A percentile compares a stretch with the other conserved stretches of the same genome.
Evolutionary conservation across 2,797 vertebrate species (phyloP).

Genomic region (Cryptoblepharus egeriae): DNA sequence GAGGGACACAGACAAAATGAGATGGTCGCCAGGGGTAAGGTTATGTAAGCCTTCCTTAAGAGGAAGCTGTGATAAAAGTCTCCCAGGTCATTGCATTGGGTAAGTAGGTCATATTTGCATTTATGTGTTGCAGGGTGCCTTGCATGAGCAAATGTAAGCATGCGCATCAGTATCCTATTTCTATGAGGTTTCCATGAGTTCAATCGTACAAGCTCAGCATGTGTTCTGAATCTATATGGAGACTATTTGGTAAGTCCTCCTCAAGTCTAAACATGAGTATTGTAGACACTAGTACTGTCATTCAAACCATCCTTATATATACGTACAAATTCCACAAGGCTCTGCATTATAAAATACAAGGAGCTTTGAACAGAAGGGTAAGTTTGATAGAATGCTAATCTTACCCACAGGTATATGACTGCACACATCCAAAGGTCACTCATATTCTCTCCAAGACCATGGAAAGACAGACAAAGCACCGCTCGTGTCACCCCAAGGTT

Average conservation of each 20-base stretch:
- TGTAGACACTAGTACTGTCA: neutral
- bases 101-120: neutral
- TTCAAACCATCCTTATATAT: neutral
- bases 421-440: neutral
- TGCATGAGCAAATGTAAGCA: neutral
- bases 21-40: fast-evolving
- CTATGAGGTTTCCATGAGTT: neutral
- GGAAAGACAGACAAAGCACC: neutral
- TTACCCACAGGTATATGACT: neutral
- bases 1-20: neutral
- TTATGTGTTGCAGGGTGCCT: neutral
- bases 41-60: constrained; percentile 30
- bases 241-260: neutral
- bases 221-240: neutral
- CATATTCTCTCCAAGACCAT: neutral
- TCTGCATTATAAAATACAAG: neutral
- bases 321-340: neutral
- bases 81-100: fast-evolving
- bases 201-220: neutral
- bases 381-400: neutral
- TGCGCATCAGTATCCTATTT: neutral
- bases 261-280: neutral
- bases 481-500: neutral
- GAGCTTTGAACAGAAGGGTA: neutral
- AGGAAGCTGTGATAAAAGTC: neutral